phyloP scores from a whole-genome alignment of 2,888 invertebrate genomes.

The Subacronicta megacephala region DNA sequence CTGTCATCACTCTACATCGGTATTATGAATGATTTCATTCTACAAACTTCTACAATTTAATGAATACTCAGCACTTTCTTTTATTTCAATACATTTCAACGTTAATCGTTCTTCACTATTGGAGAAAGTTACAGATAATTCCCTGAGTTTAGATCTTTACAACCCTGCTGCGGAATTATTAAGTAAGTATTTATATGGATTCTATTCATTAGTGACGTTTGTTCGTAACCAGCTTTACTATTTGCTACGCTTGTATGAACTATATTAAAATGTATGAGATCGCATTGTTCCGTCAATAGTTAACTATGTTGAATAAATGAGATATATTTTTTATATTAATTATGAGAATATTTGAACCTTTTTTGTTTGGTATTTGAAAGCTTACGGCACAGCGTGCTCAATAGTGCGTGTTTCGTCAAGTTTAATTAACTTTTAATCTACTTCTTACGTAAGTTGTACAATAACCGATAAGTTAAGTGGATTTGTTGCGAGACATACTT shows the following conservation, averaged over 20 bases:
- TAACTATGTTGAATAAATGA: slow-evolving; percentile 62
- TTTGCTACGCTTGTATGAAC: slow-evolving; percentile 70
- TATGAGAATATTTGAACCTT: slow-evolving; percentile 48
- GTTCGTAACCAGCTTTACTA: slow-evolving; percentile 60
- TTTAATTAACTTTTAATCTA: slow-evolving; percentile 35
- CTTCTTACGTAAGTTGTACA: slow-evolving; percentile 22
- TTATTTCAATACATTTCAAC: slow-evolving; percentile 20
- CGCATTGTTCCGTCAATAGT: slow-evolving; percentile 72
- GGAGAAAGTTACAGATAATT: slow-evolving; percentile 31
- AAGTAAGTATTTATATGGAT: slow-evolving; percentile 23
- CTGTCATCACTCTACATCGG: slow-evolving; percentile 21
- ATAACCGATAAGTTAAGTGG: slow-evolving; percentile 15
- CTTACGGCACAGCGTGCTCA: slow-evolving; percentile 23
- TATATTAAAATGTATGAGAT: slow-evolving; percentile 75
- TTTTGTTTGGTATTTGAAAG: slow-evolving; percentile 57
- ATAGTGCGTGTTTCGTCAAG: slow-evolving; percentile 42
- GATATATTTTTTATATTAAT: slow-evolving; percentile 38
- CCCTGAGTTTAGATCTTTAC: slow-evolving; percentile 12
- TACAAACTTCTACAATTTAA: slow-evolving; percentile 12
- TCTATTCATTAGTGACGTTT: slow-evolving; percentile 49
- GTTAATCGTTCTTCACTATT: slow-evolving; percentile 13
- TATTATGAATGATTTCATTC: slow-evolving; percentile 16
- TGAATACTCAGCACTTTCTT: slow-evolving; percentile 25
- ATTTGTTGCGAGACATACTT: slow-evolving; percentile 12
- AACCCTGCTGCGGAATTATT: slow-evolving; percentile 27